Conservation (phyloP, 2,113 vertebrate genomes). For the Callopanchax toddi region DNA sequence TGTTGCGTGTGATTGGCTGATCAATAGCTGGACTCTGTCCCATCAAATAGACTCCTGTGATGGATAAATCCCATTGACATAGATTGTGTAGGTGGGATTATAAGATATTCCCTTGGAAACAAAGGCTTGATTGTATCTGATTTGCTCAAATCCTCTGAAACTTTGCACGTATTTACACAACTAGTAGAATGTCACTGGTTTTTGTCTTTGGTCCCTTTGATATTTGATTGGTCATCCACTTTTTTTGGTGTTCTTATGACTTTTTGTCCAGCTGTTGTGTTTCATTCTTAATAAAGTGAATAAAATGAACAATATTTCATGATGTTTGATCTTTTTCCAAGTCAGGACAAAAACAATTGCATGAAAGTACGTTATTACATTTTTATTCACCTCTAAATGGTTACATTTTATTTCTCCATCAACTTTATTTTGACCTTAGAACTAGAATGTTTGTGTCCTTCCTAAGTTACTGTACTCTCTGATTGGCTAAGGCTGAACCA, state of each 20-base stretch:
- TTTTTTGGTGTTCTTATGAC: constrained; percentile 79
- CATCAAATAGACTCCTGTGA: constrained; percentile 43
- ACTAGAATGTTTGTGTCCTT: no score
- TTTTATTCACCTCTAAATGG: no score
- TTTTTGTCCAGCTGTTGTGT: constrained; percentile 81
- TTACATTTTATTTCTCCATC: no score
- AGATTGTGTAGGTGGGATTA: constrained; percentile 42
- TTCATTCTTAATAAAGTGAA: constrained; percentile 83
- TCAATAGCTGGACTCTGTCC: constrained; percentile 66
- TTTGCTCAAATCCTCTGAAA: constrained; percentile 44
- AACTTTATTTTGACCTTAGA: no score
- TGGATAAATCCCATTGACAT: constrained; percentile 28
- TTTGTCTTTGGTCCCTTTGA: constrained; percentile 62
- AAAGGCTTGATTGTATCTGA: constrained; percentile 64
- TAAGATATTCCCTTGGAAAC: constrained; percentile 40
- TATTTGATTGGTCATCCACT: constrained; percentile 70
- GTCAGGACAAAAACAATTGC: not conserved
- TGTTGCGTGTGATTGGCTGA: constrained; percentile 69
- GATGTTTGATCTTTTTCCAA: not conserved
- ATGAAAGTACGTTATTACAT: not conserved
- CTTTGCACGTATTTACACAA: constrained; percentile 68
- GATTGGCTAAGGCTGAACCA: no score
- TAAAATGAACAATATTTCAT: constrained; percentile 55
- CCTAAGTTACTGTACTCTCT: no score
- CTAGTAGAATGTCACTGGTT: constrained; percentile 63